Conservation (phyloP, 92 coral and sea anemone genomes). For the Zoanthus solanderi region DNA sequence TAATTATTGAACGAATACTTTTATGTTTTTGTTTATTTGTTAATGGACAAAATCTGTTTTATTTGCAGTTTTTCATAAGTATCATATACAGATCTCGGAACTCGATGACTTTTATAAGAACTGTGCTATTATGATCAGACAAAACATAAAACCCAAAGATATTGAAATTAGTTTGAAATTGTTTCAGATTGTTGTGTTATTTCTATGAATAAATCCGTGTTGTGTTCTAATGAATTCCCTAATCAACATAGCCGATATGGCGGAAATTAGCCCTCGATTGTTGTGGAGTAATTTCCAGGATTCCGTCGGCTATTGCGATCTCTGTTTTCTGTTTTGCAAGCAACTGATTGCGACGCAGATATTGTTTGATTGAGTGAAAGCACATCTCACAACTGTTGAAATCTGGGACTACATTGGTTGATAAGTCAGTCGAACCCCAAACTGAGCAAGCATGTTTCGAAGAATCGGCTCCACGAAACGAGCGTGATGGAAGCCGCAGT, state of each 20-base stretch:
- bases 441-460: conserved; percentile 32
- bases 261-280: not conserved
- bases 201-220: no score
- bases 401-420: conserved; percentile 19
- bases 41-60: no score
- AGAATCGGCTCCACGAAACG: conserved; percentile 45
- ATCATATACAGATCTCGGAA: no score
- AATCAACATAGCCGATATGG: not conserved
- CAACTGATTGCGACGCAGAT: conserved; percentile 50
- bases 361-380: conserved; percentile 62
- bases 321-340: not conserved
- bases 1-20: no score
- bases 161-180: no score
- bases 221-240: no score
- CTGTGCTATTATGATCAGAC: no score
- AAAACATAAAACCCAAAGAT: no score
- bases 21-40: no score
- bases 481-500: conserved; percentile 26
- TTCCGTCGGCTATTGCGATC: not conserved
- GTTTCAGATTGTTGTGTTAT: no score
- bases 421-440: not conserved
- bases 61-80: no score
- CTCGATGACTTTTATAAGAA: no score
- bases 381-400: conserved; percentile 60
- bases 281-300: not conserved